Percentiles rank a stretch among this genome's conserved stretches.
phyloP scores from a whole-genome alignment of 2,888 invertebrate genomes.

The Sphaerophoria taeniata region DNA sequence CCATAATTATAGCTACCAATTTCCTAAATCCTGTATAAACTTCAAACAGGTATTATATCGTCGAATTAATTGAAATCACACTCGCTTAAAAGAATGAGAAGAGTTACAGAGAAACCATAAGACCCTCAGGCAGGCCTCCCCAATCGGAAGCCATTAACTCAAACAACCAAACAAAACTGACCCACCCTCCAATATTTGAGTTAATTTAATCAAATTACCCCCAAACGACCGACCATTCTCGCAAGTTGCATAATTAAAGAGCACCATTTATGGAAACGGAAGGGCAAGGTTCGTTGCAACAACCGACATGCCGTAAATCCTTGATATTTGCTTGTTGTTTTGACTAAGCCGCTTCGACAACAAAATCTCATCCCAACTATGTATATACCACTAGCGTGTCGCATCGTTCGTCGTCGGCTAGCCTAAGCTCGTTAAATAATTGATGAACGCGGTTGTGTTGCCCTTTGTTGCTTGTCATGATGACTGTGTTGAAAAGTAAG shows the following conservation, averaged over 20 bases:
- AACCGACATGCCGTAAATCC: slow-evolving; percentile 58
- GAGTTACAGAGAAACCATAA: slow-evolving; percentile 5
- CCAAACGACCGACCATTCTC: slow-evolving; percentile 36
- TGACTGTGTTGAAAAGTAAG: slow-evolving; percentile 64
- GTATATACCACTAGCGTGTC: not conserved
- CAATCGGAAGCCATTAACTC: slow-evolving; percentile 67
- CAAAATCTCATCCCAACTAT: slow-evolving; percentile 56
- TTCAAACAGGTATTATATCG: not conserved
- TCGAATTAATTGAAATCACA: slow-evolving; percentile 36
- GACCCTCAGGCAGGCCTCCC: slow-evolving; percentile 28
- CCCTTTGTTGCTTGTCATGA: slow-evolving; percentile 64
- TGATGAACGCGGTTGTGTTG: slow-evolving; percentile 66
- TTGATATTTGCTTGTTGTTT: slow-evolving; percentile 71
- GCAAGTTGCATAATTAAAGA: slow-evolving; percentile 68
- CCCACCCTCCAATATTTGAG: slow-evolving; percentile 49
- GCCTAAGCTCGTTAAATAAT: slow-evolving; percentile 51
- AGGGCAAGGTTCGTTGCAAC: slow-evolving; percentile 15
- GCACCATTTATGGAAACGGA: slow-evolving; percentile 58
- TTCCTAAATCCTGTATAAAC: too few relatives aligned
- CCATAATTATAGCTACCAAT: too few relatives aligned
- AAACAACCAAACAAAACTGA: slow-evolving; percentile 24
- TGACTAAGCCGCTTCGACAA: slow-evolving; percentile 54
- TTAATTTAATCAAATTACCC: slow-evolving; percentile 71
- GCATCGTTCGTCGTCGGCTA: not conserved
- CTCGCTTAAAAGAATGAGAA: slow-evolving; percentile 15